phyloP scores from a whole-genome alignment of 2,888 invertebrate genomes.

The Drosophila picticornis region DNA sequence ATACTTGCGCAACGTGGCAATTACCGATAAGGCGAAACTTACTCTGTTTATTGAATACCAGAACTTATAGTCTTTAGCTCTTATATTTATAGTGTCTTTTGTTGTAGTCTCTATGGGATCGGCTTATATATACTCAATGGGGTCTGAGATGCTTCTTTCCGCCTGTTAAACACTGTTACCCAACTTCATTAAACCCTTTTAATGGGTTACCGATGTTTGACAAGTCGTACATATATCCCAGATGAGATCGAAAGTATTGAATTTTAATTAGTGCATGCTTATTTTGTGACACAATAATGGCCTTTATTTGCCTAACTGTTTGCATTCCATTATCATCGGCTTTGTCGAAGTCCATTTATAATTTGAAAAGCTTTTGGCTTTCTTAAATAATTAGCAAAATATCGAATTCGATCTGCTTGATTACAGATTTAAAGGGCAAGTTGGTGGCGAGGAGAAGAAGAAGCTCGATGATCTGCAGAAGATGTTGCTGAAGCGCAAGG shows the following conservation, averaged over 20 bases:
- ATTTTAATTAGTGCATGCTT: not conserved
- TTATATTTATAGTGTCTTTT: not conserved
- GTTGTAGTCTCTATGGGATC: not conserved
- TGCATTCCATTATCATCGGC: not conserved
- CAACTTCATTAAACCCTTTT: not conserved
- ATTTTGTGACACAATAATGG: not conserved
- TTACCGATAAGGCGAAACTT: not conserved
- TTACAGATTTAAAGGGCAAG: constrained; percentile 78
- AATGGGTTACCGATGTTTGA: not conserved
- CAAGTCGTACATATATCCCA: not conserved
- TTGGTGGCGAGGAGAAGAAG: constrained; percentile 86
- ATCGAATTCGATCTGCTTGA: not conserved
- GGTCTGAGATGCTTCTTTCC: not conserved
- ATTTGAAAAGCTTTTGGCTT: not conserved
- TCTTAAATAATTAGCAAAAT: not conserved
- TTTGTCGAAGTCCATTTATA: not conserved
- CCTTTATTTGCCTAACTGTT: not conserved
- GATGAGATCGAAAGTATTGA: not conserved
- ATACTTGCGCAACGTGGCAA: not conserved
- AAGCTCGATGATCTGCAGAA: constrained; percentile 89
- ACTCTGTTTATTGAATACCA: not conserved
- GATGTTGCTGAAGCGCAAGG: constrained; percentile 93
- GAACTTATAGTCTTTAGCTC: not conserved
- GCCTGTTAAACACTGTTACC: not conserved
- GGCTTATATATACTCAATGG: not conserved